Conservation (phyloP, 2,888 invertebrate species). For the Limnephilus lunatus region DNA sequence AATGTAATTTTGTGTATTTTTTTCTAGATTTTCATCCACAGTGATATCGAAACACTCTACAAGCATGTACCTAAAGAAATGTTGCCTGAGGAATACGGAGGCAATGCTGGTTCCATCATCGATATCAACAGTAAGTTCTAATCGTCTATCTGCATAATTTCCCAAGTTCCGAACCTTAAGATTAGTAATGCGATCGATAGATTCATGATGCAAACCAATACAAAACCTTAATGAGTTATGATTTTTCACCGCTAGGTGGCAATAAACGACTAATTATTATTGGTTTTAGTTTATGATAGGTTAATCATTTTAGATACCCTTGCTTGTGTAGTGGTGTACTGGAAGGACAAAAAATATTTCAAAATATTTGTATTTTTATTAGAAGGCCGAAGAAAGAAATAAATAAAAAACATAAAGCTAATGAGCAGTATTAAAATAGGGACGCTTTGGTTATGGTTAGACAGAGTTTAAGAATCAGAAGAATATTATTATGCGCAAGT, state of each 20-base stretch:
- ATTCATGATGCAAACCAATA: neutral
- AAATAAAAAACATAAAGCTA: no score
- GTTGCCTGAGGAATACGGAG: conserved; percentile 90
- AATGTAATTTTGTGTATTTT: conserved; percentile 52
- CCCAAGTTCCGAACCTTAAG: neutral
- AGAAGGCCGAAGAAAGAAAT: no score
- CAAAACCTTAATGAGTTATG: neutral
- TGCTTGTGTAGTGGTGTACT: no score
- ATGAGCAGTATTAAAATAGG: no score
- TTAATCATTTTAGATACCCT: no score
- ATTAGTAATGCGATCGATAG: neutral
- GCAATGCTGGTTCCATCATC: conserved; percentile 84
- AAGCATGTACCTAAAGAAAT: conserved; percentile 88
- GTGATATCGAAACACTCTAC: conserved; percentile 85
- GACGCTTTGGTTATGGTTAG: no score
- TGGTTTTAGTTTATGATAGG: neutral
- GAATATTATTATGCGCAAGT: no score
- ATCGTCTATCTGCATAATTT: neutral
- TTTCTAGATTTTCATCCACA: conserved; percentile 85
- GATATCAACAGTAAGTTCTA: conserved; percentile 82
- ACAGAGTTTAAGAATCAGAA: no score
- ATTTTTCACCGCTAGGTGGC: neutral
- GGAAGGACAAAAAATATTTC: no score
- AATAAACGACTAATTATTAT: neutral
- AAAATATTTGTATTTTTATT: no score